Evolutionary conservation across 2,113 vertebrate species (phyloP), one percentile per base, ranked within the genome.

Genomic region (Trematocara nigrifrons): DNA sequence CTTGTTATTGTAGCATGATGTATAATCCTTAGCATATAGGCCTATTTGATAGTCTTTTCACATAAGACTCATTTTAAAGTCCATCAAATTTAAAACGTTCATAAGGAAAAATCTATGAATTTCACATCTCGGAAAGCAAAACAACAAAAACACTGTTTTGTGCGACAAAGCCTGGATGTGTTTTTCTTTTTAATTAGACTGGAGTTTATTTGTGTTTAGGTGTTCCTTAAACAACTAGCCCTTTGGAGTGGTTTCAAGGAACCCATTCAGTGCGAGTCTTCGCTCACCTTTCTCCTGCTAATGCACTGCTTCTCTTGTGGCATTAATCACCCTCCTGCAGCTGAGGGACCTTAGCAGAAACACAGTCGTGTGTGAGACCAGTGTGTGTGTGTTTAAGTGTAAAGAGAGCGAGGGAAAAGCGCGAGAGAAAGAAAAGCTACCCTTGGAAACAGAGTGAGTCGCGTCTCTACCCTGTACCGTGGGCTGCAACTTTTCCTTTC

Each of bases 261-360:
- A 16, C 38, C 77, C n/a, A 7, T 79, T 79, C 51, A 51, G 7
- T n/a, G 45, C 26, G 22, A 76, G 6, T 9, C 57, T 61, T 66
- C 42, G 26, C 38, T 82, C 26, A 35, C 71, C 31, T 33, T n/a
- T 42, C 26, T 53, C 18, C 38, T 7, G 69, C 81, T 79, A 86
- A 84, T 80, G 49, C 79, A 1, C 31, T 7, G 3, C 57, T 47
- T 16, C 42, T 35, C 4, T 1, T 1, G 64, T 33, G 87, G 79
- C 79, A 88, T 80, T 78, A 85, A 88, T 86, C 87, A 45, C 81
- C 56, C 57, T 54, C 89, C 83, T 90, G 87, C 53, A 3, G 42
- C 77, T 16, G 74, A 81, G 77, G 31, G 80, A 47, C 5, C 20
- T 54, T 20, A 16, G 52, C 79, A 87, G 54, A 29, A 56, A 76